Evolutionary conservation across 2,888 invertebrate species (phyloP), one percentile per base, ranked within the genome.

Genomic region (Tipula helvola): DNA sequence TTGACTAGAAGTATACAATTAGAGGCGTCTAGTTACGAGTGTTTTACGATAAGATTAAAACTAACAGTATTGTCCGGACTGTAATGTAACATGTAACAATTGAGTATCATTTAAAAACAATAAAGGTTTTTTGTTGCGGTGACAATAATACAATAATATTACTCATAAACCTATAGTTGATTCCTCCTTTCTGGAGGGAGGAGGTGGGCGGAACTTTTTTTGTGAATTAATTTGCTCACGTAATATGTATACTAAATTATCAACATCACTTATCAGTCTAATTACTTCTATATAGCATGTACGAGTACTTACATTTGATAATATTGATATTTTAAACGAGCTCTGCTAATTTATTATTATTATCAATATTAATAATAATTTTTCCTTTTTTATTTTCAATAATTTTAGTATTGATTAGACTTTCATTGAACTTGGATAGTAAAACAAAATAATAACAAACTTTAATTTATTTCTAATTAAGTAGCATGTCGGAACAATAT

Each of bases 351-450:
- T 52, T 52, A 71, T 71, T 71, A 28, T 28, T 71, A 71, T 71
- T 28, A 71, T 28, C 28, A 71, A 71, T 71, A 18, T 28, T n/a
- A 71, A 71, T 71, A 18, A 71, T 71, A 71, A 71, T 28, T 71
- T 18, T 10, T 4, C 10, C 10, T 28, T 8, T 71, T 71, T 10
- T 71, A 16, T 71, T 71, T 71, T 71, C 12, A 71, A 71, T 71
- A 71, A 3, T 16, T 71, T 28, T 28, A 86, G 52, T 86, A 86
- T 86, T 44, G 86, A 86, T 86, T 86, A 44, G 86, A 44, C 36
- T 42, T 13, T 28, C 8, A 71, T 8, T 71, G 71, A 28, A 71
- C 28, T 71, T 71, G 71, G 71, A 71, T 71, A 71, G 18, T n/a
- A n/a, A 28, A 28, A 28, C 1, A 52, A 52, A 52, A 52, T 52